Percentiles rank a stretch among this genome's conserved stretches.
Evolutionary conservation across 1,140 invertebrate species (phyloP).

Genomic region (Philotrypesis tridentata): DNA sequence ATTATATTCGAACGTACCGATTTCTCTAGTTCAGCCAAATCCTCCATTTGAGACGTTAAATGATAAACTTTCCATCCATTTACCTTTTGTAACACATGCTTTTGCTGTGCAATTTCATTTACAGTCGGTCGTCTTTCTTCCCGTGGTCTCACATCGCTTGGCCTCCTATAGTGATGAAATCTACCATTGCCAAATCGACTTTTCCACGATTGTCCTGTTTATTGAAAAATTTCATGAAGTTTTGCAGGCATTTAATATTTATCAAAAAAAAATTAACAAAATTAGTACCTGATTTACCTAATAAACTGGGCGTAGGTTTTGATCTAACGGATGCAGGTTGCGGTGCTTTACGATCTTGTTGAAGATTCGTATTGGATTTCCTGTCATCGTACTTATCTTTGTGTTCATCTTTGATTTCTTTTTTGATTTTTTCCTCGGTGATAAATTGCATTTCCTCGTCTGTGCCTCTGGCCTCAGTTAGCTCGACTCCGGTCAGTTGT

Average conservation of each 20-base stretch:
- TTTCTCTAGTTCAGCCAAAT: constrained; percentile 82
- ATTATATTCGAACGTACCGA: constrained; percentile 60
- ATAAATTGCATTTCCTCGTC: constrained; percentile 83
- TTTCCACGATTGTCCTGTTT: constrained; percentile 72
- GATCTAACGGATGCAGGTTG: constrained; percentile 57
- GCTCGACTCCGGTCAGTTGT: constrained; percentile 68
- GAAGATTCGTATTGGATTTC: constrained; percentile 50
- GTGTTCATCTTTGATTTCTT: constrained; percentile 69
- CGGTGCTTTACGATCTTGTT: constrained; percentile 52
- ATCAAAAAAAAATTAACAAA: constrained; percentile 11
- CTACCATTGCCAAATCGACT: constrained; percentile 75
- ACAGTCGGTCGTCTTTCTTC: constrained; percentile 88
- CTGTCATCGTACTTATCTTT: constrained; percentile 63
- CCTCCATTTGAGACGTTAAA: constrained; percentile 93
- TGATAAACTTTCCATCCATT: constrained; percentile 97
- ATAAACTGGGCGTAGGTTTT: constrained; percentile 65
- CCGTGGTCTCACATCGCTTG: constrained; percentile 90
- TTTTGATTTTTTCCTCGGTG: constrained; percentile 76
- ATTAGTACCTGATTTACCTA: constrained; percentile 57
- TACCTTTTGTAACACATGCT: constrained; percentile 89
- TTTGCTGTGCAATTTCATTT: constrained; percentile 92
- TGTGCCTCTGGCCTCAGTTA: constrained; percentile 72
- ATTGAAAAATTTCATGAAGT: background rate
- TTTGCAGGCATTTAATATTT: background rate
- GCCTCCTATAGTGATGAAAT: constrained; percentile 89